Evolutionary conservation across 2,888 invertebrate species (phyloP), one percentile per base, ranked within the genome.

Genomic region (Trachelus tabidus): DNA sequence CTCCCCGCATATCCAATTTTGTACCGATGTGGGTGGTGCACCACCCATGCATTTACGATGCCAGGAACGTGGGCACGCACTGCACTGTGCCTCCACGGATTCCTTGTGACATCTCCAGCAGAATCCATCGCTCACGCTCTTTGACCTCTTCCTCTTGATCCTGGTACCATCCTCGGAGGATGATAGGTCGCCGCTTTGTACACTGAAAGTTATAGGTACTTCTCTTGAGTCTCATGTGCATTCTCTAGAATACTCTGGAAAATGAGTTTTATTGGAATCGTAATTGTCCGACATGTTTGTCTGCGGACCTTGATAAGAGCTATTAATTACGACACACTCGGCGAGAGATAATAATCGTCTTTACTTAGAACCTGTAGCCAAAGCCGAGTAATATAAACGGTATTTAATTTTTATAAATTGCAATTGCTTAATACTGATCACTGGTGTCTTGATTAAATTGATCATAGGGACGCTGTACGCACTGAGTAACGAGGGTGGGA

Each of bases 91-190:
- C 37, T 94, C 94, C 1, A 93, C 92, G 1, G 93, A 93, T 73
- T 95, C 95, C 88, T 95, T 95, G 88, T 98, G 97, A 87, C 98
- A 98, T 81, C 96, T 93, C 98, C 98, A 99, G 91, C 98, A 99
- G 91, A 95, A 98, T 79, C 84, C 89, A 76, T 92, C 91, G 75
- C 83, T 90, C 69, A 81, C 81, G 77, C 79, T 86, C 81, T 87
- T 90, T 73, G 82, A 79, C 75, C 85, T 86, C 77, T 89, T 90
- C 34, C 79, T 81, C 80, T 81, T 87, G 85, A 79, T 84, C 85
- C 69, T 89, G 34, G 79, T 79, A 35, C 82, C 83, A 11, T 82
- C 81, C 6, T 82, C 82, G n/a, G n/a, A 34, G 9, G 79, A 56
- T 35, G 71, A 31, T 6, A 79, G 79, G 15, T 81, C 80, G 34